Evolutionary conservation across 1,140 invertebrate genomes (phyloP).

Genomic region (Zaprionus ghesquierei): DNA sequence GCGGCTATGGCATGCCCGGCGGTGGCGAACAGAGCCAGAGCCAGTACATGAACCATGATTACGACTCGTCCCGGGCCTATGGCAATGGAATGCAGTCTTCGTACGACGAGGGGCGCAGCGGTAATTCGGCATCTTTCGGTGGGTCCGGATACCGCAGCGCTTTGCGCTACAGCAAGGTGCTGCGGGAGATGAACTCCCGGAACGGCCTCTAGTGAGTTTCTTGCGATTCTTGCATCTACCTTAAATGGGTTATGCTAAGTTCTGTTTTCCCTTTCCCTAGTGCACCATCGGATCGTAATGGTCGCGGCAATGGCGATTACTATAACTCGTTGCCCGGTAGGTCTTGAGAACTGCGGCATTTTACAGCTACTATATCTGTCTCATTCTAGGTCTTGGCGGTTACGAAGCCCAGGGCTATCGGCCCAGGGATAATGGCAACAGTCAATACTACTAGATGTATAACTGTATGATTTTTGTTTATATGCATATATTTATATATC

Average conservation of each 20-base stretch:
- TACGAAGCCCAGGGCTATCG: slow-evolving; percentile 46
- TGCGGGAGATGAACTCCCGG: slow-evolving; percentile 66
- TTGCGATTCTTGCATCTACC: background rate
- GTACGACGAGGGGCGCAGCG: slow-evolving; percentile 27
- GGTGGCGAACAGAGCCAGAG: slow-evolving; percentile 38
- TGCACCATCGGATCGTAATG: slow-evolving; percentile 46
- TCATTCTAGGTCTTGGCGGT: slow-evolving; percentile 32
- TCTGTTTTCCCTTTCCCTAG: slow-evolving; percentile 2
- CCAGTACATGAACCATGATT: slow-evolving; percentile 43
- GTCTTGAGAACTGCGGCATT: background rate
- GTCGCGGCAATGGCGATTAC: slow-evolving; percentile 58
- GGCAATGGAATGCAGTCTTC: slow-evolving; percentile 22
- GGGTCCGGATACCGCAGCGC: slow-evolving; percentile 64
- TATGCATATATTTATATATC: background rate
- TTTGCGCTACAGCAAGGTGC: slow-evolving; percentile 49
- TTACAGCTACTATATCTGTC: no score
- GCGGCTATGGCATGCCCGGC: slow-evolving; percentile 40
- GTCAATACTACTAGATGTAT: slow-evolving; percentile 33
- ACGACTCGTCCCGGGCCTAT: slow-evolving; percentile 24
- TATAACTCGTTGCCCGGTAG: slow-evolving; percentile 55
- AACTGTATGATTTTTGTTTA: background rate
- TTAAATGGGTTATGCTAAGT: background rate
- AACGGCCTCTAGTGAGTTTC: slow-evolving; percentile 61
- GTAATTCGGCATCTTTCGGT: slow-evolving; percentile 44
- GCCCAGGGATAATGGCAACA: slow-evolving; percentile 6